Conservation (phyloP, 2,888 invertebrate species). For the Sipha maydis region DNA sequence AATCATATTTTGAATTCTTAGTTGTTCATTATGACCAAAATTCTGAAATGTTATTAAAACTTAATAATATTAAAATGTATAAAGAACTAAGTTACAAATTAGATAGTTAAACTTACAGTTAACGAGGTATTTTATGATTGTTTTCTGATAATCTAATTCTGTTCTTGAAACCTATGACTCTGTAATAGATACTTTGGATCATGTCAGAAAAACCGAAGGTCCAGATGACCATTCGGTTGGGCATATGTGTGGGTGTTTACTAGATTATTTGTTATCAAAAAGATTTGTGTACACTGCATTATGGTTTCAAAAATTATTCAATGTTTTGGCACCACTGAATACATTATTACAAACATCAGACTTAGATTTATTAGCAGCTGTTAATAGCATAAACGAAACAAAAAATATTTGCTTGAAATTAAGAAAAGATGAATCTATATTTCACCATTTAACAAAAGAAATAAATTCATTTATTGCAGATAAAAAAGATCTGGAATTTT, state of each 20-base stretch:
- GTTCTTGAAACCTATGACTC: constrained; percentile 1
- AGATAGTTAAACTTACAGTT: no score
- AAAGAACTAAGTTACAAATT: no score
- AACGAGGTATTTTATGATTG: no score
- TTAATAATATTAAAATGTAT: no score
- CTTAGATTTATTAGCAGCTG: constrained; percentile 16
- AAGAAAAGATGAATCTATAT: constrained; percentile 30
- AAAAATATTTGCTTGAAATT: constrained; percentile 32
- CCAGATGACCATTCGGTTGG: constrained; percentile 6
- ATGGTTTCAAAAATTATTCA: constrained; percentile 31
- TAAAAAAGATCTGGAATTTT: constrained; percentile 29
- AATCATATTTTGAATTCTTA: no score
- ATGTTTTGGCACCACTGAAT: constrained; percentile 28
- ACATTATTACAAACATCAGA: constrained; percentile 25
- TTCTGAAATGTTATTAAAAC: no score
- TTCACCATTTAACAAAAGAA: constrained; percentile 29
- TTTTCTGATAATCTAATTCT: no score
- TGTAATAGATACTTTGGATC: constrained; percentile 21
- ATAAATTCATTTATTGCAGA: constrained; percentile 21
- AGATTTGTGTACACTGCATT: constrained; percentile 18
- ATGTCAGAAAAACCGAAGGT: constrained; percentile 10
- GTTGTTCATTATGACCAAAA: no score
- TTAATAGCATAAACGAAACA: constrained; percentile 29
- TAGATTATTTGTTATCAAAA: constrained; percentile 33
- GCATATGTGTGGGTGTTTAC: neutral